Base-by-base conservation (phyloP, 2,888 invertebrate genomes). In the Zaprionus obscuricornis region DNA sequence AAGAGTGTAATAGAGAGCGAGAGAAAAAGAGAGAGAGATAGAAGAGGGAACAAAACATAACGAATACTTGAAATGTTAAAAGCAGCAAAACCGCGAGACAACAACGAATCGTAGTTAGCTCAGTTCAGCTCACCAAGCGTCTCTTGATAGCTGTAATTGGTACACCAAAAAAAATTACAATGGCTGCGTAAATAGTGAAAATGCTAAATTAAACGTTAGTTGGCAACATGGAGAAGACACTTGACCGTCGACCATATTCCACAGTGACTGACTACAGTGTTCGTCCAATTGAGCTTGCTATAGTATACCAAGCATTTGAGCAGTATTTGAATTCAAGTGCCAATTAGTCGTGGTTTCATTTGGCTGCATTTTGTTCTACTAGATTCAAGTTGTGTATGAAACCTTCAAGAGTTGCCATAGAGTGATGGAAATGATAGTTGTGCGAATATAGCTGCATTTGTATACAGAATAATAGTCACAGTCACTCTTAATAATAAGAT, bases 341-440 rank as follows among this genome's bases (percentile, higher is more conserved):
- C 81, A 82, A 82, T 82, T 82, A 82, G 81, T 49, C 39, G 66
- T 45, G 84, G 62, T 69, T 66, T 59, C 63, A 63, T 60, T 69
- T 45, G 64, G 58, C 55, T 42, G 47, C 18, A 33, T 60, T 56
- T 57, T 52, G 74, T 55, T 66, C 37, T 29, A 10, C 34, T 37
- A 43, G 29, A 11, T 33, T 39, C 46, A 46, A 59, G 66, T 52
- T n/a, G n/a, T n/a, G n/a, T n/a, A n/a, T n/a, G n/a, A n/a, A n/a
- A n/a, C n/a, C n/a, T n/a, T n/a, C n/a, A n/a, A n/a, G n/a, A n/a
- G n/a, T n/a, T n/a, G n/a, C n/a, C n/a, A n/a, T n/a, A n/a, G n/a
- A n/a, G n/a, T n/a, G n/a, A n/a, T n/a, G n/a, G n/a, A n/a, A n/a
- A n/a, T n/a, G n/a, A n/a, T n/a, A n/a, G n/a, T n/a, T n/a, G n/a